Percentiles rank a stretch among this genome's conserved stretches.
phyloP scores from a whole-genome alignment of 1,140 invertebrate genomes.

The Drosophila nasuta region DNA sequence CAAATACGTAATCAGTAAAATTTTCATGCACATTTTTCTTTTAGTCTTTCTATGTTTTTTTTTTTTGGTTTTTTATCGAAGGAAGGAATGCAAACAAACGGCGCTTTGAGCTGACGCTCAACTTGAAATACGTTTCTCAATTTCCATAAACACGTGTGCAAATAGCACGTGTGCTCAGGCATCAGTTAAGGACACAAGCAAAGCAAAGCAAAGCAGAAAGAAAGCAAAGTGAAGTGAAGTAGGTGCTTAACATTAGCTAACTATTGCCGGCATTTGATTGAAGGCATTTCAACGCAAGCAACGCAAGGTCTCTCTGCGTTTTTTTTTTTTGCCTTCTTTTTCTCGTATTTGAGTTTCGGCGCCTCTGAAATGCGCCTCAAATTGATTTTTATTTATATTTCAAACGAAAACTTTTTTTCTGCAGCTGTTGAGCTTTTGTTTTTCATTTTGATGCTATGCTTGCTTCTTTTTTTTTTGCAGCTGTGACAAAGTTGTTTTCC shows the following conservation, averaged over 20 bases:
- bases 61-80: constrained; percentile 12
- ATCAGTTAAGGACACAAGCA: not conserved
- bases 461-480: constrained; percentile 52
- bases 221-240: not conserved
- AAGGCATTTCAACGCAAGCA: constrained; percentile 31
- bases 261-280: constrained; percentile 69
- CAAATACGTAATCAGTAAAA: constrained; percentile 82
- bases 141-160: constrained; percentile 83
- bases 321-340: not conserved
- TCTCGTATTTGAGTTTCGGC: constrained; percentile 69
- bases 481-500: constrained; percentile 63
- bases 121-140: constrained; percentile 80
- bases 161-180: constrained; percentile 74
- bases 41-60: not conserved
- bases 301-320: too few species aligned
- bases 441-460: constrained; percentile 35
- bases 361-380: constrained; percentile 74
- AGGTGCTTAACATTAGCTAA: constrained; percentile 63
- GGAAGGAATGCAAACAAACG: constrained; percentile 56
- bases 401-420: constrained; percentile 71
- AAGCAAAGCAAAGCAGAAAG: not conserved
- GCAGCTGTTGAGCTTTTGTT: constrained; percentile 69
- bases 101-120: constrained; percentile 62
- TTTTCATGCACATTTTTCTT: constrained; percentile 75
- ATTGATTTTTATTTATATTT: constrained; percentile 83